Base-by-base conservation (phyloP, 2,888 invertebrate genomes). In the Brenthis daphne region DNA sequence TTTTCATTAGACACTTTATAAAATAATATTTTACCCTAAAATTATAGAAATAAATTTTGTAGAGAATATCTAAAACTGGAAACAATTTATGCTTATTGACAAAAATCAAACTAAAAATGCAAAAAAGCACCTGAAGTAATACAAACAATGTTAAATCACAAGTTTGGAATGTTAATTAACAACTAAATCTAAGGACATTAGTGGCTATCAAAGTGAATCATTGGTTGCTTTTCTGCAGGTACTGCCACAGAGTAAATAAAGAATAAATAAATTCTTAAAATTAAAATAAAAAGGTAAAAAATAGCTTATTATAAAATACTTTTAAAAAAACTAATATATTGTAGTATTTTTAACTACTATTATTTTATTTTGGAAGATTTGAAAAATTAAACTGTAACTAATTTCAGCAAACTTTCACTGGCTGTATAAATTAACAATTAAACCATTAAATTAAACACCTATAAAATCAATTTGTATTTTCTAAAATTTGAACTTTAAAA, bases 201-300 rank as follows among this genome's bases (percentile, higher is more conserved):
- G 16, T 14, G 13, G 63, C 55, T 73, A 71, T 67, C 74, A 73
- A 75, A 86, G 89, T 89, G 90, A 88, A 88, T 89, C 87, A 85
- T 88, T 86, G 86, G 87, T 88, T 81, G 72, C 71, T 81, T 86
- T 80, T 73, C 73, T 81, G 81, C 85, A 87, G 85, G 84, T 87
- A 86, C 85, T 72, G 76, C 86, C 85, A 86, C 84, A 85, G 64
- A 73, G 57, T 70, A 74, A 72, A 75, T 61, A 74, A 63, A 73
- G 56, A 74, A 77, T 76, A 77, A 74, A 76, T 77, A 77, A 68
- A 68, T 57, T 73, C 50, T 54, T 57, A 73, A 57, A 73, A 70
- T 70, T 64, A 69, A 67, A 13, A 63, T 43, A 54, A 6, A 48
- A 50, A 50, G 33, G 29, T 51, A 37, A 63, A 57, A 61, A 43